These are phyloP conservation scores for Rhegmatorhina hoffmannsi DNA, from an alignment of 2,113 vertebrate species.

Conservation along the genomic window DNA sequence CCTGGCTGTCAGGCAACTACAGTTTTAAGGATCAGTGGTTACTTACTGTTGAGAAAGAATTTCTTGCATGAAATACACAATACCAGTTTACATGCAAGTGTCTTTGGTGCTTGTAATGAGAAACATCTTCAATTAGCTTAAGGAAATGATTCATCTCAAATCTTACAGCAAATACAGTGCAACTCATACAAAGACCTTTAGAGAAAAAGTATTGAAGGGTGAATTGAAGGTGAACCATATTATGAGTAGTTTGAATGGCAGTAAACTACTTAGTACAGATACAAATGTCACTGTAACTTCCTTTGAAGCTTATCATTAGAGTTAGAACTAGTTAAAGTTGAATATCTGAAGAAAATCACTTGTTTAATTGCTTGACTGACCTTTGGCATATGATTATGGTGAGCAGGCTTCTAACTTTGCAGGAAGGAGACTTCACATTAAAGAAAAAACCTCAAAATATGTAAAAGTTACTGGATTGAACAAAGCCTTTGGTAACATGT, in stretches of 20 bases:
- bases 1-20: background rate
- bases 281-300: background rate
- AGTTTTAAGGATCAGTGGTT: background rate
- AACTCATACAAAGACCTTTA: background rate
- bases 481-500: background rate
- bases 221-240: background rate
- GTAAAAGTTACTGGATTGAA: background rate
- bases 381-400: background rate
- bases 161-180: background rate
- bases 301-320: background rate
- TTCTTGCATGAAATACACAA: background rate
- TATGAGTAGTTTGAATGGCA: background rate
- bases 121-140: background rate
- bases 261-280: background rate
- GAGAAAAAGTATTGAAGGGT: background rate
- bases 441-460: background rate
- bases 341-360: background rate
- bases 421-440: background rate
- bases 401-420: background rate
- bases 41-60: background rate
- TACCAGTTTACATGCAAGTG: background rate
- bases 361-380: background rate
- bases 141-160: slow-evolving; percentile 2
- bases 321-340: background rate
- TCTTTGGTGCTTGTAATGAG: background rate